phyloP scores from a whole-genome alignment of 1,140 invertebrate species.

The Rhopalosiphum maidis region DNA sequence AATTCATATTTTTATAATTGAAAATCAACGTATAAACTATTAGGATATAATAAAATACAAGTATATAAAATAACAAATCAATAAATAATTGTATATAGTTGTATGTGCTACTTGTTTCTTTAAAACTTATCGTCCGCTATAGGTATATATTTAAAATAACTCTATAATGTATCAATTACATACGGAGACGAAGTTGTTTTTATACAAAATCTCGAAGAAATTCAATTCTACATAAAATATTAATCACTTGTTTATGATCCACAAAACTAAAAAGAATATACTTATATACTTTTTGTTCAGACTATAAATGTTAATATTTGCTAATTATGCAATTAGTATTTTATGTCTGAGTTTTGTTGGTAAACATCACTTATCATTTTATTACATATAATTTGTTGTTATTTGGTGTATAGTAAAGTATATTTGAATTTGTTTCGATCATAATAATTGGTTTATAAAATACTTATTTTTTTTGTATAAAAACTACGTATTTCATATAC shows the following conservation, averaged over 20 bases:
- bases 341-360: background rate
- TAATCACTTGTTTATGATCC: background rate
- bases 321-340: background rate
- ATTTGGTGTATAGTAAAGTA: background rate
- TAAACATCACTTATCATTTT: background rate
- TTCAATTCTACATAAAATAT: background rate
- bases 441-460: background rate
- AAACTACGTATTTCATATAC: background rate
- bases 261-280: background rate
- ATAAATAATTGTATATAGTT: background rate
- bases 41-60: no score
- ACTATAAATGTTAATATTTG: no score
- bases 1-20: no score
- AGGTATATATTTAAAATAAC: background rate
- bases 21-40: no score
- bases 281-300: background rate
- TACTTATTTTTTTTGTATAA: background rate
- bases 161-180: background rate
- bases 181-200: background rate
- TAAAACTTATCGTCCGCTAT: background rate
- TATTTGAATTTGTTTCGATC: background rate
- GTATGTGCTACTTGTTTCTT: background rate
- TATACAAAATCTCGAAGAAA: background rate
- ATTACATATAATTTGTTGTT: background rate
- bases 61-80: no score